Base-by-base conservation (phyloP, 2,888 invertebrate species). In the Orthonychiurus folsomi region DNA sequence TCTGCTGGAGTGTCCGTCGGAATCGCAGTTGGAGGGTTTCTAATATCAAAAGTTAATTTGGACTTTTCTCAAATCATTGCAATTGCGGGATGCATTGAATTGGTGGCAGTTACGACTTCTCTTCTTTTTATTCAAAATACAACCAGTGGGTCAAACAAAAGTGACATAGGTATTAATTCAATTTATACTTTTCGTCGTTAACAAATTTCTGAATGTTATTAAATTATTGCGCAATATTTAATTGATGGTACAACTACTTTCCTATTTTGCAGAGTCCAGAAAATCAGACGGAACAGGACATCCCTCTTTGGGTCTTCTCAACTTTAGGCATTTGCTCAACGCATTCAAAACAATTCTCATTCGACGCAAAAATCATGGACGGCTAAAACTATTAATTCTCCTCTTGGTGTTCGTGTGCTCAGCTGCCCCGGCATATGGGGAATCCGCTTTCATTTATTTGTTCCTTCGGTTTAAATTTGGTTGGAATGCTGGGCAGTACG, bases 261-360 rank as follows among this genome's bases (percentile, higher is more conserved):
- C n/a, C n/a, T 37, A 37, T 37, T 37, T 37, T 37, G 5, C 37
- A 37, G 37, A 37, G 37, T 37, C 37, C 37, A 37, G 15, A 37
- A 37, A 37, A 37, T 15, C 5, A 37, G 15, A 15, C 37, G 15
- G 37, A 9, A 37, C 15, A 9, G 37, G 37, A 37, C 37, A 9
- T n/a, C n/a, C 65, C 68, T 2, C 63, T 78, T 90, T 90, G 75
- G 86, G 89, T 73, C 80, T 84, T 50, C 82, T 83, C 48, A 88
- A 89, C 74, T 85, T 90, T 50, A 81, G 84, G 63, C 87, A 89
- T 64, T 89, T 90, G 0, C 81, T 90, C 72, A 81, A 81, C 68
- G 89, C 90, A 20, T 88, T 89, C 0, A 89, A 90, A 78, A 89
- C 87, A 74, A 78, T 81, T 62, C 88, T 52, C 20, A 20, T 20